Evolutionary conservation across 2,888 invertebrate species (phyloP).

Genomic region (Diarsia dahlii): DNA sequence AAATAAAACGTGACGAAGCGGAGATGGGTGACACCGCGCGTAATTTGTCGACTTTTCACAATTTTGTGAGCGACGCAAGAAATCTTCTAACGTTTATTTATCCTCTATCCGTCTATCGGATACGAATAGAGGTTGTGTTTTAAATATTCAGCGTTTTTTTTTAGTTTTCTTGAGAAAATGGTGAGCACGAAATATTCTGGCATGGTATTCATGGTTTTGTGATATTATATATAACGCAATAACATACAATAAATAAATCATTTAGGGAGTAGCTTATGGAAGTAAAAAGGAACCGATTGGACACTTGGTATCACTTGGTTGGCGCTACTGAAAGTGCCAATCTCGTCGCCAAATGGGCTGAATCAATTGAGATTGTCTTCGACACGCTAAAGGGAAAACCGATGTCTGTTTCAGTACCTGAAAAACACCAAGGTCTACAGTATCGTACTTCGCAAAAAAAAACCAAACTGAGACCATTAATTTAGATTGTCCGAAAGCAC

Average conservation of each 20-base stretch:
- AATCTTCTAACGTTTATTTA: conserved; percentile 8
- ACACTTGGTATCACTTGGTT: no score
- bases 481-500: conserved; percentile 15
- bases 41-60: conserved; percentile 2
- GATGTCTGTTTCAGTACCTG: neutral
- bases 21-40: neutral
- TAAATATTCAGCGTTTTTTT: neutral
- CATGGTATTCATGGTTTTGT: neutral
- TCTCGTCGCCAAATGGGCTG: no score
- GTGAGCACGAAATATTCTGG: neutral
- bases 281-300: no score
- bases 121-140: neutral
- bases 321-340: no score
- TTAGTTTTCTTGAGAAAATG: neutral
- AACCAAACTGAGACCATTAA: conserved; percentile 13
- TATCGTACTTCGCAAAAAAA: neutral
- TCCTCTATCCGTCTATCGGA: neutral
- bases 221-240: no score
- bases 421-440: conserved; percentile 13
- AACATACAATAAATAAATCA: no score
- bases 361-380: no score
- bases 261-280: no score
- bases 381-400: no score
- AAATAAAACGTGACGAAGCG: conserved; percentile 1
- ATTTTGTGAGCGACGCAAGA: conserved; percentile 2